phyloP scores from a whole-genome alignment of 2,888 invertebrate genomes.

The Schizaphis graminum region DNA sequence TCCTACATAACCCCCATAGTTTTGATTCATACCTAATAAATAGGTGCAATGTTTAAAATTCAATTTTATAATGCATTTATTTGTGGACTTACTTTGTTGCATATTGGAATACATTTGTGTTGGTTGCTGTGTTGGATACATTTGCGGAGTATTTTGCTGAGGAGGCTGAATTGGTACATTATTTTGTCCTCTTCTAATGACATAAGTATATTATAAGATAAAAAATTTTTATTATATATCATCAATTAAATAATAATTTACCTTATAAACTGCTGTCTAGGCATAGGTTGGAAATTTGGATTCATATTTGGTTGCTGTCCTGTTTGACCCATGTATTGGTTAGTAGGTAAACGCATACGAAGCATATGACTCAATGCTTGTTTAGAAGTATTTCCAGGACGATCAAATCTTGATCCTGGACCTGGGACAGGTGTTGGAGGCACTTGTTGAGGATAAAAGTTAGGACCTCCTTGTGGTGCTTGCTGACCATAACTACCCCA shows the following conservation, averaged over 20 bases:
- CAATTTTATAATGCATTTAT: background rate
- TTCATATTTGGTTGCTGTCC: slow-evolving; percentile 70
- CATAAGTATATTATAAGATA: background rate
- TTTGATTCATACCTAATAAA: slow-evolving; percentile 75
- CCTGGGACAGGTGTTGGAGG: slow-evolving; percentile 67
- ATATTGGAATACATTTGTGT: slow-evolving; percentile 69
- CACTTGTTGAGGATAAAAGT: slow-evolving; percentile 70
- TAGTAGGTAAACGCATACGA: slow-evolving; percentile 79
- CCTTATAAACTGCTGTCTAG: slow-evolving; percentile 72
- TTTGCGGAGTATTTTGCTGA: slow-evolving; percentile 67
- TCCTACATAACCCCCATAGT: slow-evolving; percentile 75
- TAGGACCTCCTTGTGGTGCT: slow-evolving; percentile 71
- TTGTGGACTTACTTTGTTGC: slow-evolving; percentile 68
- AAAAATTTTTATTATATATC: background rate
- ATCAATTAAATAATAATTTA: slow-evolving; percentile 67
- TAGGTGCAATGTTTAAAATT: background rate
- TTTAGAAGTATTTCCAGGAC: slow-evolving; percentile 79
- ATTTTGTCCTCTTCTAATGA: slow-evolving; percentile 67
- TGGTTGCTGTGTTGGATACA: slow-evolving; percentile 66
- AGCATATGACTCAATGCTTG: slow-evolving; percentile 90
- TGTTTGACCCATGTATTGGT: slow-evolving; percentile 71
- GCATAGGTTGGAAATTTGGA: slow-evolving; percentile 72
- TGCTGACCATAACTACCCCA: slow-evolving; percentile 71
- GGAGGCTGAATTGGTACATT: slow-evolving; percentile 72
- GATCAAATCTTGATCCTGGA: slow-evolving; percentile 71